A percentile compares a stretch with the other conserved stretches of the same genome.
Evolutionary conservation across 2,888 invertebrate species (phyloP).

Genomic region (Stenotaenia linearis): DNA sequence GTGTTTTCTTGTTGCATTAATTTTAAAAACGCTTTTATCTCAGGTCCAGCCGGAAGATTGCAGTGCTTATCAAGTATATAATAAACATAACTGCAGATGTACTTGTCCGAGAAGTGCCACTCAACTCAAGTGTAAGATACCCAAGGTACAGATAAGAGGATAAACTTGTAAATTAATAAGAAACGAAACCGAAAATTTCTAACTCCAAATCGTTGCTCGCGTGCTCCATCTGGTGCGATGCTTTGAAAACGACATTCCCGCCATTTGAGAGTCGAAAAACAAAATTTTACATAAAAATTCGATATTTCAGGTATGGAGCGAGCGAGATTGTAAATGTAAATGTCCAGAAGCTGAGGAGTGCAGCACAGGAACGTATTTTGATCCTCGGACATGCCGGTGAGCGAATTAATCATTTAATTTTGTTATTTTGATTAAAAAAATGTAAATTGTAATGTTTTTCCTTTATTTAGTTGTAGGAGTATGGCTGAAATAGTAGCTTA

Average conservation of each 20-base stretch:
- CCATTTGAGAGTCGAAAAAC: neutral
- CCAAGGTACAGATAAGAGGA: conserved; percentile 26
- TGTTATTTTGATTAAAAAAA: too few species aligned
- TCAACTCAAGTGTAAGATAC: conserved; percentile 35
- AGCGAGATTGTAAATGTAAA: conserved; percentile 36
- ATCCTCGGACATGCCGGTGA: conserved; percentile 36
- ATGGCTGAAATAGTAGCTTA: conserved; percentile 6
- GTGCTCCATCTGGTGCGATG: neutral
- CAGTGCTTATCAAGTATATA: conserved; percentile 34
- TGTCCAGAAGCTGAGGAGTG: conserved; percentile 36
- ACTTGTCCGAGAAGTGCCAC: conserved; percentile 32
- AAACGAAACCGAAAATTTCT: too few species aligned
- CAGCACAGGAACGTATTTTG: conserved; percentile 37
- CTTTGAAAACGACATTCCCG: too few species aligned
- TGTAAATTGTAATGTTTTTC: neutral
- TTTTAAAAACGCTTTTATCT: too few species aligned
- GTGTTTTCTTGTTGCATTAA: neutral
- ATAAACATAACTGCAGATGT: conserved; percentile 35
- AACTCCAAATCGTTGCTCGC: too few species aligned
- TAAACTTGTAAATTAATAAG: too few species aligned
- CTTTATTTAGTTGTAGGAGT: neutral
- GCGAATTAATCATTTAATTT: neutral
- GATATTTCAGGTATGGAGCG: conserved; percentile 36
- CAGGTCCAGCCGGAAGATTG: conserved; percentile 37
- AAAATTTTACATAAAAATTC: too few species aligned